These are phyloP conservation scores for Neogobius melanostomus DNA, from an alignment of 2,113 vertebrate species.

Conservation along the genomic window DNA sequence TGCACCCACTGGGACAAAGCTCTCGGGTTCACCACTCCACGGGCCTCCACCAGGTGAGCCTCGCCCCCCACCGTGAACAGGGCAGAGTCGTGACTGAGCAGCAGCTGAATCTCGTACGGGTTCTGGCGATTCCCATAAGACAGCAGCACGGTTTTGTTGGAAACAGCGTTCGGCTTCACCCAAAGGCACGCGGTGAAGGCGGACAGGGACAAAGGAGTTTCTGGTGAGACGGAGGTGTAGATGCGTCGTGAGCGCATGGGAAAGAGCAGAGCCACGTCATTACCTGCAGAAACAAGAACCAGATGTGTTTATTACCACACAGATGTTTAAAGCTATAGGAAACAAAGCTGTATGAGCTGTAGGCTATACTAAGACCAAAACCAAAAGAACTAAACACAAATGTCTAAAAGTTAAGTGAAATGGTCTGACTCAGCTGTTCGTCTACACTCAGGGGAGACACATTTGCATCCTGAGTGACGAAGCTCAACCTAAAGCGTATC, in stretches of 20 bases:
- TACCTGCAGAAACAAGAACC: constrained; percentile 73
- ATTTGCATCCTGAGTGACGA: constrained; percentile 25
- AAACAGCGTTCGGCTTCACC: constrained; percentile 82
- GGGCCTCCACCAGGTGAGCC: constrained; percentile 75
- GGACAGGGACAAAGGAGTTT: constrained; percentile 68
- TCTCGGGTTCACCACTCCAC: constrained; percentile 48
- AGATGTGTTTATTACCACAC: neutral
- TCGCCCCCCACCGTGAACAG: constrained; percentile 80
- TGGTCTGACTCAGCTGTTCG: neutral
- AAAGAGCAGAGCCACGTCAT: constrained; percentile 88
- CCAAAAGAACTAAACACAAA: too few relatives aligned
- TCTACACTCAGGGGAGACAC: neutral
- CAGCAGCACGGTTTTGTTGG: constrained; percentile 89
- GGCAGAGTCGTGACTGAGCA: constrained; percentile 72
- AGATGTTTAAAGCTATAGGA: neutral
- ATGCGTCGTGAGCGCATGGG: constrained; percentile 92
- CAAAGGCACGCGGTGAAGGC: constrained; percentile 89
- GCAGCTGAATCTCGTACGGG: constrained; percentile 89
- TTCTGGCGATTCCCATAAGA: constrained; percentile 89
- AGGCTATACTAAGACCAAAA: too few relatives aligned
- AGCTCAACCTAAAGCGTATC: constrained; percentile 1
- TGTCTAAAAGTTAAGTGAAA: neutral
- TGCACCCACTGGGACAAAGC: constrained; percentile 79
- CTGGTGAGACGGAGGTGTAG: constrained; percentile 81
- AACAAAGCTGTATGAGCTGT: neutral